phyloP scores from a whole-genome alignment of 2,113 vertebrate genomes.

The Channa maculata region DNA sequence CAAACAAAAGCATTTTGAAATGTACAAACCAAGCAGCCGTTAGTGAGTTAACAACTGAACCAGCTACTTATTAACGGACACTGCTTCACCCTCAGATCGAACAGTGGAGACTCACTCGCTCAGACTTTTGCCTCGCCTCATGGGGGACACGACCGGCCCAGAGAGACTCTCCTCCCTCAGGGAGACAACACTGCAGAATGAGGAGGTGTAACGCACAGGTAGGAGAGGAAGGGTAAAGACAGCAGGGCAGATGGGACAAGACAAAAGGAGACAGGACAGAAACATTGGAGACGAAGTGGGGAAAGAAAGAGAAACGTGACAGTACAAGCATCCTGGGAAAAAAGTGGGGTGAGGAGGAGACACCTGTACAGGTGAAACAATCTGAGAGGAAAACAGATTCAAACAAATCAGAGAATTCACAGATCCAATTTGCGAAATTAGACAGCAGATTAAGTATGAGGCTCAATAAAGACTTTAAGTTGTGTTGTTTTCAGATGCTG shows the following conservation, averaged over 20 bases:
- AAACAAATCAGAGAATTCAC: no score
- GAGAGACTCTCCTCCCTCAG: constrained; percentile 68
- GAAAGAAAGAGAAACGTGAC: not conserved
- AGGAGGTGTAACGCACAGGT: not conserved
- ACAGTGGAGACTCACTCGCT: constrained; percentile 79
- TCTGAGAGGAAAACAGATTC: not conserved
- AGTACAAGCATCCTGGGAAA: not conserved
- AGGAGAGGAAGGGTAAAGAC: not conserved
- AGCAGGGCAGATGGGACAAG: not conserved
- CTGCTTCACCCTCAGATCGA: no score
- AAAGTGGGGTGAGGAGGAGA: not conserved
- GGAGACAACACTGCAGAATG: constrained; percentile 48
- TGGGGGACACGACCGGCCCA: constrained; percentile 62
- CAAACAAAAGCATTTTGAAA: no score
- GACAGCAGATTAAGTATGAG: no score
- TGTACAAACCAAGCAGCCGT: no score
- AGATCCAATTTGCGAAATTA: no score
- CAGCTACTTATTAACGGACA: no score
- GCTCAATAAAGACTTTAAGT: no score
- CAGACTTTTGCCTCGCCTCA: constrained; percentile 78
- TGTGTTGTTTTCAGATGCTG: no score
- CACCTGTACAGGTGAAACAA: constrained; percentile 3
- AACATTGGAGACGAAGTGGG: not conserved
- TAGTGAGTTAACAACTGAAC: no score
- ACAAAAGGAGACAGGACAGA: not conserved